phyloP scores from a whole-genome alignment of 1,140 invertebrate genomes.

The Drosophila dunni region DNA sequence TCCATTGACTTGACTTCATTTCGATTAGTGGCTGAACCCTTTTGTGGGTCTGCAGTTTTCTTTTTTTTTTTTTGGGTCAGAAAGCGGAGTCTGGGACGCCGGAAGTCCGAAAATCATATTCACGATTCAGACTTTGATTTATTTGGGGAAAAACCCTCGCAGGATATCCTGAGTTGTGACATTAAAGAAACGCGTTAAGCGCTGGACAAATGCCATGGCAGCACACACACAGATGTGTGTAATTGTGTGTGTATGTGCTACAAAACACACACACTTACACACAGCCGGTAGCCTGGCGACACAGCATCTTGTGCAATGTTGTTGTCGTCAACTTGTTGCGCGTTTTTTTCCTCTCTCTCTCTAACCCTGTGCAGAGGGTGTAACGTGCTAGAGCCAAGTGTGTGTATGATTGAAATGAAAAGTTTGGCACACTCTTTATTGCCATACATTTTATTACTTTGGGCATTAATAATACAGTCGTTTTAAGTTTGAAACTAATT shows the following conservation, averaged over 20 bases:
- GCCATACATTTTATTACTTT: no score
- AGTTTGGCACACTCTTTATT: no score
- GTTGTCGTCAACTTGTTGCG: not conserved
- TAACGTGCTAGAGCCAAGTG: no score
- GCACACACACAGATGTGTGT: constrained; percentile 23
- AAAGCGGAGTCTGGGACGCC: not conserved
- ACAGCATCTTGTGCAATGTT: constrained; percentile 29
- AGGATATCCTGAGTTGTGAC: constrained; percentile 31
- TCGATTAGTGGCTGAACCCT: constrained; percentile 26
- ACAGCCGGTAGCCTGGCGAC: constrained; percentile 51
- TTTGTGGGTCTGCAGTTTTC: constrained; percentile 2
- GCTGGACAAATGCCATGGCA: constrained; percentile 14
- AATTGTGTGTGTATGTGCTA: not conserved
- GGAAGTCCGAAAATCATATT: constrained; percentile 31
- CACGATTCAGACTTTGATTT: constrained; percentile 10
- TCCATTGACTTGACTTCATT: constrained; percentile 14
- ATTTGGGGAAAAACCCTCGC: constrained; percentile 15
- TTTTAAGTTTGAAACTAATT: no score
- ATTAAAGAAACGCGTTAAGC: constrained; percentile 61
- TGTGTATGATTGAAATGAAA: no score
- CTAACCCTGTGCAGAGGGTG: no score
- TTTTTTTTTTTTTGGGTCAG: no score
- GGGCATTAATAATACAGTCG: no score
- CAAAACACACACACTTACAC: constrained; percentile 12
- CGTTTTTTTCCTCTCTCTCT: constrained; percentile 10